These are phyloP conservation scores for Melanostigma gelatinosum DNA, from an alignment of 2,113 vertebrate genomes.

Conservation along the genomic window DNA sequence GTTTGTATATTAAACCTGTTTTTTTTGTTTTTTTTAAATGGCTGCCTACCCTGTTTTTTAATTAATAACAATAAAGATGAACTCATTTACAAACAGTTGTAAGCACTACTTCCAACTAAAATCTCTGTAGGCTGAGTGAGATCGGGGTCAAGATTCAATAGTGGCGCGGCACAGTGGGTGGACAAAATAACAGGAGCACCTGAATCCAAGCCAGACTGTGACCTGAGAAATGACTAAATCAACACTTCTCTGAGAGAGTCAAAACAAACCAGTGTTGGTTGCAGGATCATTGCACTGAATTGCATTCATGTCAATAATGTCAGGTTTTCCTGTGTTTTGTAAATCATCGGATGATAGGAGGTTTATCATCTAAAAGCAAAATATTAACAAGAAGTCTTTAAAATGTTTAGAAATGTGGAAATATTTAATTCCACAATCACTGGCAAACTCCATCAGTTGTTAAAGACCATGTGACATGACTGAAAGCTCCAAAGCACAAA, in stretches of 20 bases:
- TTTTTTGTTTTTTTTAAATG: background rate
- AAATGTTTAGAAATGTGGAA: background rate
- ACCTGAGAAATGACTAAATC: background rate
- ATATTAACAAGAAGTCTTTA: background rate
- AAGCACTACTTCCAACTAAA: background rate
- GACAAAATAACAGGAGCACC: conserved; percentile 4
- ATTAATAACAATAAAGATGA: background rate
- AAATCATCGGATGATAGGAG: background rate
- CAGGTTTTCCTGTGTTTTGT: background rate
- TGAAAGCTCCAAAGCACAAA: conserved; percentile 11
- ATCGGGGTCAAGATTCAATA: background rate
- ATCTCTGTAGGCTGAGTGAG: background rate
- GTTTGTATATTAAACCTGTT: background rate
- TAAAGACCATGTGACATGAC: background rate
- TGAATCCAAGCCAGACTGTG: background rate
- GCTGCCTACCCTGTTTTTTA: background rate
- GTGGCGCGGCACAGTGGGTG: background rate
- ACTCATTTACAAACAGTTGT: background rate
- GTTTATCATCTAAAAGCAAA: background rate
- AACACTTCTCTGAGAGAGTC: background rate
- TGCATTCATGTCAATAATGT: background rate
- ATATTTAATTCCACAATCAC: background rate
- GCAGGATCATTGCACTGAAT: background rate
- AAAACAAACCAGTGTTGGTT: background rate
- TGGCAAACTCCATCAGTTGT: background rate